Conservation (phyloP, 2,888 invertebrate genomes). For the Ochropleura leucogaster region DNA sequence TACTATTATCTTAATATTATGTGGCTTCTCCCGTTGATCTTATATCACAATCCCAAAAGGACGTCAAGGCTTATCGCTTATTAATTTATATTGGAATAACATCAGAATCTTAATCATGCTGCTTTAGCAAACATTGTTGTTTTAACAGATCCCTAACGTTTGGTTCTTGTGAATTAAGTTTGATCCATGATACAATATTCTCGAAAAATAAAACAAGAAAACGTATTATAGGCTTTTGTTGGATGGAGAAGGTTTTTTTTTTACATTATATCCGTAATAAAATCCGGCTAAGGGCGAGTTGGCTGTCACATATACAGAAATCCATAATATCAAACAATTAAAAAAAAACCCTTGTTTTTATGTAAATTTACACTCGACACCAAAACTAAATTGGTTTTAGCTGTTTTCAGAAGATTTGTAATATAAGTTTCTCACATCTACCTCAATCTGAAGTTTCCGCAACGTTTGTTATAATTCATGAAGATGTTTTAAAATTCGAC, state of each 20-base stretch:
- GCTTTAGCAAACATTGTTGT: constrained; percentile 29
- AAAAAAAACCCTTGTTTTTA: too few relatives aligned
- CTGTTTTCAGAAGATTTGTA: not conserved
- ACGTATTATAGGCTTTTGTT: not conserved
- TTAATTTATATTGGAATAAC: constrained; percentile 39
- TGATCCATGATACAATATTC: constrained; percentile 7
- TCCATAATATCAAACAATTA: too few relatives aligned
- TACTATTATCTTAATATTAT: constrained; percentile 8
- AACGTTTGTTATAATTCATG: constrained; percentile 40
- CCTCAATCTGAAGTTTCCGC: not conserved
- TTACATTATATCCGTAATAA: not conserved
- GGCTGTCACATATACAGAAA: too few relatives aligned
- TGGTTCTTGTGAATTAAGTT: constrained; percentile 26
- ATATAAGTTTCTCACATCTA: constrained; percentile 14
- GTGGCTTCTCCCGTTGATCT: not conserved
- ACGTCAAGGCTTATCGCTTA: constrained; percentile 19
- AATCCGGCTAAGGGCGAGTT: not conserved
- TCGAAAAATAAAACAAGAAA: not conserved
- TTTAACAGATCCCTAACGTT: constrained; percentile 32
- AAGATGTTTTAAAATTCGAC: constrained; percentile 47
- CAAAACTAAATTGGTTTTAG: not conserved
- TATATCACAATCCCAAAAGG: constrained; percentile 11
- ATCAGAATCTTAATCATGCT: constrained; percentile 48
- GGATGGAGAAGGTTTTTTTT: not conserved
- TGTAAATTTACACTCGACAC: too few relatives aligned